phyloP scores from a whole-genome alignment of 1,140 invertebrate genomes.

The Drosophila asahinai region DNA sequence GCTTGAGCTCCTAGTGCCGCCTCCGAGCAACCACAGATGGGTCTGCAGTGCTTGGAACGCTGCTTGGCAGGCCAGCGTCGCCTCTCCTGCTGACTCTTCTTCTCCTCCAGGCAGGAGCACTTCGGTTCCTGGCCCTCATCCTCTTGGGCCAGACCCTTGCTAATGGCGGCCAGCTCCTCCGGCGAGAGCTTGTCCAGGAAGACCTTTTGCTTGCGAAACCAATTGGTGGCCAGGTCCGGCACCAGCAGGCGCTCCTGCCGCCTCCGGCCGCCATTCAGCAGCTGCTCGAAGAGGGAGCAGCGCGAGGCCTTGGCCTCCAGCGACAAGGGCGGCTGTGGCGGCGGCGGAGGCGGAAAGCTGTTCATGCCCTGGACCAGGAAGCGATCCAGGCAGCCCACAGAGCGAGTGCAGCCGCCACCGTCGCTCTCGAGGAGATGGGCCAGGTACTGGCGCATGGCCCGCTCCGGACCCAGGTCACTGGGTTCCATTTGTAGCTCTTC shows the following conservation, averaged over 20 bases:
- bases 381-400: constrained; percentile 14
- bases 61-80: not conserved
- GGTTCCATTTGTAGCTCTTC: not conserved
- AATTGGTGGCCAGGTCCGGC: constrained; percentile 72
- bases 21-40: not conserved
- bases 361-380: constrained; percentile 25
- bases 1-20: not conserved
- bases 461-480: constrained; percentile 7
- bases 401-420: not conserved
- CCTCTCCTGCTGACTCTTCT: no score
- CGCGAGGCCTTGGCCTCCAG: not conserved
- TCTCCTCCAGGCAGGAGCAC: not conserved
- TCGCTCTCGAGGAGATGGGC: constrained; percentile 7
- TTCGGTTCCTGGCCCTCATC: not conserved
- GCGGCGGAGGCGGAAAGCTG: constrained; percentile 37
- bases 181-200: constrained; percentile 44
- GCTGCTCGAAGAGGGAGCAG: constrained; percentile 43
- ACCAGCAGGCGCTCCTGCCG: constrained; percentile 60
- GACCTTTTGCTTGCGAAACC: constrained; percentile 71
- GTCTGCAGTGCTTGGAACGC: not conserved
- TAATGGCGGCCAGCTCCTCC: constrained; percentile 9
- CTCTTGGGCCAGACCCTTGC: not conserved
- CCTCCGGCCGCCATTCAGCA: constrained; percentile 23
- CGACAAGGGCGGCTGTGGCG: no score
- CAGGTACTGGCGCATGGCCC: constrained; percentile 10